These are phyloP conservation scores for Strix aluco DNA, from an alignment of 2,113 vertebrate genomes.

Conservation along the genomic window DNA sequence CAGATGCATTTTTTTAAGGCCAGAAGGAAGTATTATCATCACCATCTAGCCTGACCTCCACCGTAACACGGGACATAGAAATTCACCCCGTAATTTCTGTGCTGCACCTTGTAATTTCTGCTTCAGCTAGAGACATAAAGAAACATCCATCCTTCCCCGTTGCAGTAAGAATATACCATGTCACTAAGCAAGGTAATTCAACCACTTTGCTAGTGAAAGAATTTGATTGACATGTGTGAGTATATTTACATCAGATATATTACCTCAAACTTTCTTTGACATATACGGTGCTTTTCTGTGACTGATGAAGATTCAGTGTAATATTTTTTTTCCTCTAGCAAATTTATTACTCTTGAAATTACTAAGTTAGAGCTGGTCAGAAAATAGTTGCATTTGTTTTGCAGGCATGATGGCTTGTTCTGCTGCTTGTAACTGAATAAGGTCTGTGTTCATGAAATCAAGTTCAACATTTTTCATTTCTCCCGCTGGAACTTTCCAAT, in stretches of 20 bases:
- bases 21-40: neutral
- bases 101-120: neutral
- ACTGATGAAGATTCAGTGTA: neutral
- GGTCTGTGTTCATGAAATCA: neutral
- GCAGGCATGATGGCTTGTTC: neutral
- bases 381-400: slow-evolving; percentile 17
- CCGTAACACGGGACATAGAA: neutral
- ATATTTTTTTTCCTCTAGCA: neutral
- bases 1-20: neutral
- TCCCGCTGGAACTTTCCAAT: slow-evolving; percentile 5
- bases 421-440: neutral
- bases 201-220: neutral
- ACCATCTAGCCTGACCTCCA: neutral
- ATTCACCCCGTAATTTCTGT: neutral
- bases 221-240: neutral
- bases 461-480: neutral
- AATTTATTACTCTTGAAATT: neutral
- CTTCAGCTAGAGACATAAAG: neutral
- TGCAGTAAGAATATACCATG: neutral
- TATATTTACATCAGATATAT: neutral
- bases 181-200: neutral
- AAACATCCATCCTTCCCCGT: neutral
- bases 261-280: neutral
- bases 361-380: neutral
- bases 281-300: neutral